A percentile compares a stretch with the other conserved stretches of the same genome.
These are phyloP conservation scores for Caradrina clavipalpis DNA, from an alignment of 2,888 invertebrate species.

Conservation along the genomic window DNA sequence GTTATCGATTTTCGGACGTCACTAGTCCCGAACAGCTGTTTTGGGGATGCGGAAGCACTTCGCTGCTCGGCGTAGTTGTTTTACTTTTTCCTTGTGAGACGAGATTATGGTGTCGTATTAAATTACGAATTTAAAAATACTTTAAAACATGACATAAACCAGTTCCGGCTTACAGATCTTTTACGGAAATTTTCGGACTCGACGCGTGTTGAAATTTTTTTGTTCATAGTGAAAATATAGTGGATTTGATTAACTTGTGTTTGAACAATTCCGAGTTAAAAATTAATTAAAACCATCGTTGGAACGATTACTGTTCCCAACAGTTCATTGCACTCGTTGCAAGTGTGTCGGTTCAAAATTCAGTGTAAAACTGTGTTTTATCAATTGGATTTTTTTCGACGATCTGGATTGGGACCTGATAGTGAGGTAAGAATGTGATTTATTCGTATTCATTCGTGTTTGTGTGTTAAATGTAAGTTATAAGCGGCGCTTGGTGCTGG, in stretches of 20 bases:
- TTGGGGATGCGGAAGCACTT: conserved; percentile 78
- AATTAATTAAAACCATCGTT: conserved; percentile 42
- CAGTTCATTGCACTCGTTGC: conserved; percentile 62
- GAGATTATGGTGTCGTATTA: conserved; percentile 36
- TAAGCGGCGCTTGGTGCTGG: conserved; percentile 35
- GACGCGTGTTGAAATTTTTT: conserved; percentile 10
- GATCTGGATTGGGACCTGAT: conserved; percentile 79
- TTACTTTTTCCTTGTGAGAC: conserved; percentile 40
- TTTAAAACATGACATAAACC: conserved; percentile 24
- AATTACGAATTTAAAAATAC: conserved; percentile 28
- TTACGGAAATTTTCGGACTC: background rate
- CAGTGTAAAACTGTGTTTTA: conserved; percentile 73
- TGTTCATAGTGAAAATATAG: conserved; percentile 30
- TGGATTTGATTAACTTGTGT: conserved; percentile 44
- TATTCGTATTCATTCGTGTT: conserved; percentile 34
- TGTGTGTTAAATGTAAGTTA: conserved; percentile 57
- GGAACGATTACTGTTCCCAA: conserved; percentile 47
- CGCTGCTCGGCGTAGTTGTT: conserved; percentile 53
- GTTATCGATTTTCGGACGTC: conserved; percentile 85
- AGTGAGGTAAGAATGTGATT: conserved; percentile 77
- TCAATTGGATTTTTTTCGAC: conserved; percentile 81
- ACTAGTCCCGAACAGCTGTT: conserved; percentile 86
- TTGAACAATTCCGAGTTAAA: conserved; percentile 28
- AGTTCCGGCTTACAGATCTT: conserved; percentile 14
- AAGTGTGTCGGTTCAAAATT: conserved; percentile 69